Evolutionary conservation across 2,113 vertebrate genomes (phyloP).

Genomic region (Nicator chloris): DNA sequence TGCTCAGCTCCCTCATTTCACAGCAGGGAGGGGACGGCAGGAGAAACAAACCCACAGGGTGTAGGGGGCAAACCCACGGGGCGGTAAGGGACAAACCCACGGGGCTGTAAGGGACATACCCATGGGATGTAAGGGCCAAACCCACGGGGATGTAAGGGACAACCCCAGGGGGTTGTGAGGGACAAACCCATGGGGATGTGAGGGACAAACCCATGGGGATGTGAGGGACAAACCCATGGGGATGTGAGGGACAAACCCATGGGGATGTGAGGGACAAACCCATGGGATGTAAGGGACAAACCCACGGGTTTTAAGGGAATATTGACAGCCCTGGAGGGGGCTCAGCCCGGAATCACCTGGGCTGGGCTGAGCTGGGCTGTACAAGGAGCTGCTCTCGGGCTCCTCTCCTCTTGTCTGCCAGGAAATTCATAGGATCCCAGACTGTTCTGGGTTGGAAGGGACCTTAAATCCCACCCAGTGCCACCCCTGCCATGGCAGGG

Average conservation of each 20-base stretch:
- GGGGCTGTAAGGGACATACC: not conserved
- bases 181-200: not conserved
- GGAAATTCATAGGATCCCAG: too few relatives aligned
- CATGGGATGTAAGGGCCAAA: not conserved
- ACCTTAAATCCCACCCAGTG: accelerated
- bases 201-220: not conserved
- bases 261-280: not conserved
- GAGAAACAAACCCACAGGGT: not conserved
- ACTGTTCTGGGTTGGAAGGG: not conserved
- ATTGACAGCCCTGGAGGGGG: accelerated
- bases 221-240: not conserved
- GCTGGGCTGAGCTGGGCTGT: not conserved
- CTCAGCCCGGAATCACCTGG: accelerated
- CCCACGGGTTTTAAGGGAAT: accelerated
- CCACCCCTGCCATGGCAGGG: not conserved
- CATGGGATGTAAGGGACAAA: not conserved
- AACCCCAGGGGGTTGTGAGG: not conserved
- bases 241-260: not conserved
- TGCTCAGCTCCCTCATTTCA: not conserved
- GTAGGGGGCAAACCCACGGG: not conserved
- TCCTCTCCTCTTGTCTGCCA: not conserved
- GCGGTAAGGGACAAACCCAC: not conserved
- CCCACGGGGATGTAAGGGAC: not conserved
- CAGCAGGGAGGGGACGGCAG: not conserved
- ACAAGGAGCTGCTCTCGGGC: not conserved